These are phyloP conservation scores for Willisornis vidua DNA, from an alignment of 2,113 vertebrate genomes.

Conservation along the genomic window DNA sequence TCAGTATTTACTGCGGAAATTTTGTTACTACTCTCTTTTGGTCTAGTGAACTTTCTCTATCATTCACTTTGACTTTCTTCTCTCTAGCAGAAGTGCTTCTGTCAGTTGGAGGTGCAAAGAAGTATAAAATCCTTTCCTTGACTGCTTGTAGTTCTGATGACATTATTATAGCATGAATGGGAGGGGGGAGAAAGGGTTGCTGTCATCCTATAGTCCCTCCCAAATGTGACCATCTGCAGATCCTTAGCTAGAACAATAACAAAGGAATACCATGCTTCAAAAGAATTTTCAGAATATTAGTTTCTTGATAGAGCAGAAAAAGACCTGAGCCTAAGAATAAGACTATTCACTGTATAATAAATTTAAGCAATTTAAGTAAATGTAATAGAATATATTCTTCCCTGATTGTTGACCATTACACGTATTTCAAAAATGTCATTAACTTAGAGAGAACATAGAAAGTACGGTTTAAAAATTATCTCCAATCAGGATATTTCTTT, in stretches of 20 bases:
- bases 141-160: neutral
- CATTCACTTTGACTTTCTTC: neutral
- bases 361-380: neutral
- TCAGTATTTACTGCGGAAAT: neutral
- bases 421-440: neutral
- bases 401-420: neutral
- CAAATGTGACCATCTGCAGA: neutral
- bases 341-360: neutral
- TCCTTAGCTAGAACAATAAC: neutral
- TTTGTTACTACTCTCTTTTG: neutral
- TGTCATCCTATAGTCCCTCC: neutral
- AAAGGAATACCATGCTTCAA: fast-evolving
- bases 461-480: neutral
- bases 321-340: neutral
- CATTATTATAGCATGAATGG: neutral
- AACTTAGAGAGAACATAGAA: neutral
- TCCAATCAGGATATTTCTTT: neutral
- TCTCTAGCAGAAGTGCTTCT: neutral
- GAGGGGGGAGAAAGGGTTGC: neutral
- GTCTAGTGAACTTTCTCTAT: neutral
- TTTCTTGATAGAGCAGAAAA: neutral
- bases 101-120: neutral
- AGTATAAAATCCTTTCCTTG: neutral
- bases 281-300: neutral
- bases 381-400: neutral